phyloP scores from a whole-genome alignment of 2,888 invertebrate genomes.

The Abrostola triplasia region DNA sequence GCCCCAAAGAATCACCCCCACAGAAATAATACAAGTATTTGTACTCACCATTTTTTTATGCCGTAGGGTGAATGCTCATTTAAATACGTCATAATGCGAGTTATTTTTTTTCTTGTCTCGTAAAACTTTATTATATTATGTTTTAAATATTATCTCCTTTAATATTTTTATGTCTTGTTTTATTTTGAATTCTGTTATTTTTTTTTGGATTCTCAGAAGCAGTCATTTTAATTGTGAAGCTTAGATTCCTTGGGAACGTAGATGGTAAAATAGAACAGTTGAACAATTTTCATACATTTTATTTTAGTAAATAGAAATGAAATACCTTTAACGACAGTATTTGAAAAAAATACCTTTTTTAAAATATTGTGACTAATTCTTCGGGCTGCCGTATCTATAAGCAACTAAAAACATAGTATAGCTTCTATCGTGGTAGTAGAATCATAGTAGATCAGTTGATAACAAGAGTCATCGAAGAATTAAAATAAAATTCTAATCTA shows the following conservation, averaged over 20 bases:
- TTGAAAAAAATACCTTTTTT: too few species aligned
- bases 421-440: not conserved
- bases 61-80: constrained; percentile 73
- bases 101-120: constrained; percentile 58
- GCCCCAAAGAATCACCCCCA: constrained; percentile 76
- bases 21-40: constrained; percentile 86
- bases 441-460: too few species aligned
- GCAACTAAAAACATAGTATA: not conserved
- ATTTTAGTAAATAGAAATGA: too few species aligned
- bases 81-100: constrained; percentile 72
- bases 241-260: not conserved
- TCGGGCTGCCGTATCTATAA: not conserved
- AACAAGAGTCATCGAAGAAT: not conserved
- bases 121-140: constrained; percentile 50
- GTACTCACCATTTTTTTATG: constrained; percentile 79
- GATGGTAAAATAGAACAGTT: too few species aligned
- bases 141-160: constrained; percentile 46
- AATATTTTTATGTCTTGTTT: constrained; percentile 19
- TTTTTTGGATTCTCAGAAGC: not conserved
- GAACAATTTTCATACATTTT: too few species aligned
- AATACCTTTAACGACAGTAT: too few species aligned
- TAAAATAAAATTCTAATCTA: not conserved
- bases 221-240: not conserved
- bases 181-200: not conserved
- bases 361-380: too few species aligned